Conservation (phyloP, 2,888 invertebrate species). For the Dryococelus australis region DNA sequence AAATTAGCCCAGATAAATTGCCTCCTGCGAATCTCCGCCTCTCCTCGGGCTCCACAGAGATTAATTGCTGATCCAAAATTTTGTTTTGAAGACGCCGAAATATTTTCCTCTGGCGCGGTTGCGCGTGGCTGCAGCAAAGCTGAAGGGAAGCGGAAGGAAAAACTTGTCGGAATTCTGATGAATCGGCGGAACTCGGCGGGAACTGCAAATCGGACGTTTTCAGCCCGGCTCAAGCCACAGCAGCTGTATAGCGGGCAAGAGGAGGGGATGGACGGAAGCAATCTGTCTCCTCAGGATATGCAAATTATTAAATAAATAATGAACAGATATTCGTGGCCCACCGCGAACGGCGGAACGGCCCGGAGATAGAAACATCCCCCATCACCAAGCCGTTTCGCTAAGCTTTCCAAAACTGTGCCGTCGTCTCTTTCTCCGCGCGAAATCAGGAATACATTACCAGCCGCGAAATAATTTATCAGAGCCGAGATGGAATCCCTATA, state of each 20-base stretch:
- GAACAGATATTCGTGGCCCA: not conserved
- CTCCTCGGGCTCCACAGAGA: too few relatives aligned
- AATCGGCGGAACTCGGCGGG: not conserved
- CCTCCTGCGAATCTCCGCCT: too few relatives aligned
- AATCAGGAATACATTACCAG: conserved; percentile 16
- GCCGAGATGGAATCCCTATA: not conserved
- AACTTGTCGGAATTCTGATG: not conserved
- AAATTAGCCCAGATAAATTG: too few relatives aligned
- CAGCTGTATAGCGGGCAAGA: too few relatives aligned
- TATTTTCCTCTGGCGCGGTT: too few relatives aligned
- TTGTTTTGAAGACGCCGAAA: too few relatives aligned
- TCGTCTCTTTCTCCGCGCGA: not conserved
- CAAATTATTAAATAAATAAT: conserved; percentile 16
- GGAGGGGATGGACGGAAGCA: not conserved
- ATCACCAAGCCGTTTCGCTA: not conserved
- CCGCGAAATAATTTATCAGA: not conserved
- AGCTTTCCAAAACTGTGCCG: not conserved
- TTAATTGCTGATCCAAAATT: too few relatives aligned
- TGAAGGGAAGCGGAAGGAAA: not conserved
- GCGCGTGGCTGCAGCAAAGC: too few relatives aligned
- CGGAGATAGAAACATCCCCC: not conserved
- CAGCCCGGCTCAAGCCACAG: too few relatives aligned
- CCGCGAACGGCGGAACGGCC: not conserved
- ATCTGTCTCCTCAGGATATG: conserved; percentile 16
- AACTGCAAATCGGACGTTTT: not conserved